Evolutionary conservation across 1,140 invertebrate species (phyloP).

Genomic region (Trinorchestia longiramus): DNA sequence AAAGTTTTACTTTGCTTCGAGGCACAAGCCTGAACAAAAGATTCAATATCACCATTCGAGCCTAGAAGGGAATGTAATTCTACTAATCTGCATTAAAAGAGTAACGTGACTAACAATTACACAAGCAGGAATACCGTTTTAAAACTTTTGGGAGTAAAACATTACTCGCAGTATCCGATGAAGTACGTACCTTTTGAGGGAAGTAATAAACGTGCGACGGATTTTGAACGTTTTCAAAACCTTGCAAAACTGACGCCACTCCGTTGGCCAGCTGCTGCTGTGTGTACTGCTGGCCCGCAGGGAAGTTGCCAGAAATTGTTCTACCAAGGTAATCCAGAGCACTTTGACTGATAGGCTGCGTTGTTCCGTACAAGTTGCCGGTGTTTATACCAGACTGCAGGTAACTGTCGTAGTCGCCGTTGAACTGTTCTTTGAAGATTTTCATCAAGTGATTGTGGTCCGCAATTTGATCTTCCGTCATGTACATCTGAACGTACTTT

Average conservation of each 20-base stretch:
- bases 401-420: constrained; percentile 4
- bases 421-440: neutral
- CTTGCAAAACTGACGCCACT: neutral
- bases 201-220: neutral
- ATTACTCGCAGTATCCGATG: no score
- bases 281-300: neutral
- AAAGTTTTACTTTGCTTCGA: no score
- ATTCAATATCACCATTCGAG: no score
- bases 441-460: constrained; percentile 48
- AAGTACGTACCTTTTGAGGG: neutral
- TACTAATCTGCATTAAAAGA: no score
- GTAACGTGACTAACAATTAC: no score
- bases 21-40: no score
- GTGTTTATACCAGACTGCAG: neutral
- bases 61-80: no score
- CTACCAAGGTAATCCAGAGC: neutral
- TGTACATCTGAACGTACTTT: constrained; percentile 35
- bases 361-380: neutral
- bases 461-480: constrained; percentile 2
- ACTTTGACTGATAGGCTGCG: neutral
- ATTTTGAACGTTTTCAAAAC: neutral
- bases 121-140: no score
- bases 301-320: neutral
- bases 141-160: no score
- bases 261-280: neutral